Evolutionary conservation across 2,113 vertebrate genomes (phyloP).

Genomic region (Caranx melampygus): DNA sequence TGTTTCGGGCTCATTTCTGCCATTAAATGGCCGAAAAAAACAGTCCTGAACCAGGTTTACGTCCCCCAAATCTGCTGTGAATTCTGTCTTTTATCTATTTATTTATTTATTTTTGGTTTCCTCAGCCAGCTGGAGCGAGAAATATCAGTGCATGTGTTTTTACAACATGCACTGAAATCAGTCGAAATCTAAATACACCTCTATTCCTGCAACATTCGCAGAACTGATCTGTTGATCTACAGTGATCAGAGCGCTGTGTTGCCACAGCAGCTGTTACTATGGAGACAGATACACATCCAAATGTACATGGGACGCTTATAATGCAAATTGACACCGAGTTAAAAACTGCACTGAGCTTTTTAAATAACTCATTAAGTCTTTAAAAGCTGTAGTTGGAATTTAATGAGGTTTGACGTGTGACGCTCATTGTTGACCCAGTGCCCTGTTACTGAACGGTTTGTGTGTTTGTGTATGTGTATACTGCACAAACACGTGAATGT

Average conservation of each 20-base stretch:
- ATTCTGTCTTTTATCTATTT: no score
- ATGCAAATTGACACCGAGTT: neutral
- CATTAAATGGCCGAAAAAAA: neutral
- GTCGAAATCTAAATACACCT: neutral
- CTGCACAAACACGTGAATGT: neutral
- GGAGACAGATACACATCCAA: neutral
- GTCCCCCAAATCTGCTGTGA: no score
- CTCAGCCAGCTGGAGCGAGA: neutral
- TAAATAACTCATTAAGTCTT: constrained; percentile 12
- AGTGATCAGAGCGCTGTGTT: neutral
- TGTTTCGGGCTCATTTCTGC: no score
- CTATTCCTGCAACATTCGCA: neutral
- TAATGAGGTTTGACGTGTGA: neutral
- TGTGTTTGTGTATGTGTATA: neutral
- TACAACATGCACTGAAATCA: neutral
- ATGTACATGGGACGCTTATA: neutral
- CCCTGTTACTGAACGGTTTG: neutral
- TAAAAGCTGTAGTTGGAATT: neutral
- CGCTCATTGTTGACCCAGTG: neutral
- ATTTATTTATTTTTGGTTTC: no score
- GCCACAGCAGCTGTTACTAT: neutral
- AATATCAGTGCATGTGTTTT: neutral
- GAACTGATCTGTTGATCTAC: neutral
- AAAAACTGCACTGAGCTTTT: neutral
- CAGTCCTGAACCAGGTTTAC: neutral